These are phyloP conservation scores for Oppia nitens DNA, from an alignment of 1,140 invertebrate species.

Conservation along the genomic window DNA sequence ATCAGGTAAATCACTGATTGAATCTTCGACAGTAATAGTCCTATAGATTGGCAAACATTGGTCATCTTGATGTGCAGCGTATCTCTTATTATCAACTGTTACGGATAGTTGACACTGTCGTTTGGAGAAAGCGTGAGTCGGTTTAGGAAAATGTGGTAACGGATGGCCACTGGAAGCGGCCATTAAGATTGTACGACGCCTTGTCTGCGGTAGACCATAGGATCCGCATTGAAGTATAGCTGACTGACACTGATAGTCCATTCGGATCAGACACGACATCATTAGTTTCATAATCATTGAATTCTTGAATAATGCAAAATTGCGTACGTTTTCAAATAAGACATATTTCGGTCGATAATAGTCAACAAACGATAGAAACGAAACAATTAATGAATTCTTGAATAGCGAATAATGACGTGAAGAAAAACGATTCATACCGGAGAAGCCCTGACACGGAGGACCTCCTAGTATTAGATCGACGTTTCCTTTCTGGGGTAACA, in stretches of 20 bases:
- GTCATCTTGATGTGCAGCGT: slow-evolving; percentile 25
- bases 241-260: slow-evolving; percentile 78
- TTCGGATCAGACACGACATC: slow-evolving; percentile 51
- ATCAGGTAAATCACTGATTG: slow-evolving; percentile 61
- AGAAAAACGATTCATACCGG: slow-evolving; percentile 76
- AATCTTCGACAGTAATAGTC: slow-evolving; percentile 56
- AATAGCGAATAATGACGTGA: slow-evolving; percentile 68
- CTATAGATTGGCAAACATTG: slow-evolving; percentile 46
- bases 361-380: slow-evolving; percentile 67
- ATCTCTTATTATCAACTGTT: slow-evolving; percentile 46
- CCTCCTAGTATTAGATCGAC: slow-evolving; percentile 71
- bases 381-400: slow-evolving; percentile 63
- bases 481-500: slow-evolving; percentile 54
- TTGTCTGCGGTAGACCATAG: slow-evolving; percentile 67
- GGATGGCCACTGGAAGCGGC: slow-evolving; percentile 62
- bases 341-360: slow-evolving; percentile 70
- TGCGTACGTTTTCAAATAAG: slow-evolving; percentile 68
- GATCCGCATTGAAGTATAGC: slow-evolving; percentile 68
- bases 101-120: slow-evolving; percentile 51
- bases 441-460: slow-evolving; percentile 81
- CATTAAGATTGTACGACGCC: slow-evolving; percentile 56
- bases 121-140: slow-evolving; percentile 56
- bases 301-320: slow-evolving; percentile 61
- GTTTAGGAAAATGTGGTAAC: slow-evolving; percentile 62
- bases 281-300: slow-evolving; percentile 66